Percentiles rank a stretch among this genome's conserved stretches.
These are phyloP conservation scores for Ptyas mucosa DNA, from an alignment of 2,113 vertebrate species.

Conservation along the genomic window DNA sequence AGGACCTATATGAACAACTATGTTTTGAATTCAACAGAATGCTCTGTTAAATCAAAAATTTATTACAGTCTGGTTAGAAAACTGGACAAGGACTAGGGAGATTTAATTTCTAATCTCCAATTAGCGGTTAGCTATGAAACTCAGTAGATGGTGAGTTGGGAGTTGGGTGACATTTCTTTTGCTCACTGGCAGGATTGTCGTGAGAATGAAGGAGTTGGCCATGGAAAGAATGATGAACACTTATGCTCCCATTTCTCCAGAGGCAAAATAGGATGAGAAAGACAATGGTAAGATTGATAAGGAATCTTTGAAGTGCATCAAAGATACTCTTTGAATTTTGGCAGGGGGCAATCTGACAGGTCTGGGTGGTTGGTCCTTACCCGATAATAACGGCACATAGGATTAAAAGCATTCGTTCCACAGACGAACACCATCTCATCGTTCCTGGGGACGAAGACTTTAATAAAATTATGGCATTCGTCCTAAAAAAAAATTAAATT, in stretches of 20 bases:
- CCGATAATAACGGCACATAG: slow-evolving; percentile 97
- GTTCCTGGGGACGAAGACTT: slow-evolving; percentile 96
- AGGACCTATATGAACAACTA: not conserved
- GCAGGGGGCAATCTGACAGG: too few relatives aligned
- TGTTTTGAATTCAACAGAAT: not conserved
- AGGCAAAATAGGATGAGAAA: not conserved
- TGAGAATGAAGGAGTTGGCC: not conserved
- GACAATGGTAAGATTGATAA: not conserved
- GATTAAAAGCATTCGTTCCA: slow-evolving; percentile 96
- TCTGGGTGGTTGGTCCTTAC: slow-evolving; percentile 66
- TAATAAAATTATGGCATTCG: slow-evolving; percentile 99
- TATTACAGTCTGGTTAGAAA: not conserved
- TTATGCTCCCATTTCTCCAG: not conserved
- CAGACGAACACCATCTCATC: slow-evolving; percentile 97
- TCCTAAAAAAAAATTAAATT: slow-evolving; percentile 73
- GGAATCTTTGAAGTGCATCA: not conserved
- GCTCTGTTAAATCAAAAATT: not conserved
- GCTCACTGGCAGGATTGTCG: not conserved
- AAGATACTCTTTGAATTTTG: not conserved
- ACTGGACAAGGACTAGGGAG: not conserved
- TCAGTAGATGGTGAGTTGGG: not conserved
- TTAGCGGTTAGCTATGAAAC: not conserved
- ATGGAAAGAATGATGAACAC: not conserved
- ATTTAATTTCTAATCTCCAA: not conserved
- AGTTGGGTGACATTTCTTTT: not conserved